Base-by-base conservation (phyloP, 1,140 invertebrate species). In the Dendroctonus valens region DNA sequence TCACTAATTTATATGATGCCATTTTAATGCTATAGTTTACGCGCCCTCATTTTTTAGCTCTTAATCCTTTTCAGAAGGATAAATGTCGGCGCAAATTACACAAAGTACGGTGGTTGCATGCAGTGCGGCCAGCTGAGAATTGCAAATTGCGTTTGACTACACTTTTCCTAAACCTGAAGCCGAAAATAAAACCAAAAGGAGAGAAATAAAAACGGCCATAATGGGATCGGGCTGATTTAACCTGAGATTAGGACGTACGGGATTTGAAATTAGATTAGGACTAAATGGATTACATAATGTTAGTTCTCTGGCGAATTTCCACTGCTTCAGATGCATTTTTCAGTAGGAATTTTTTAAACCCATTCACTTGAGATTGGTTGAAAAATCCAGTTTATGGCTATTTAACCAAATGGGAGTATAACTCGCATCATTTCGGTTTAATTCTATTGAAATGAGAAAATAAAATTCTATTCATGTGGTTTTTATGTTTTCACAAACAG, bases 201-300 rank as follows among this genome's bases (percentile, higher is more conserved):
- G 48, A 41, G 62, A 50, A 55, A 65, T 53, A 53, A 65, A 65
- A 65, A 65, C 39, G 41, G 12, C 62, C 62, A 65, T 65, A 41
- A 65, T 57, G 42, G 44, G 62, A 65, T 65, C 11, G 52, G 62
- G 53, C 51, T 65, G 62, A 65, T 65, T 65, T 65, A 65, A 65
- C 52, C 62, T 65, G 52, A 65, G 62, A 57, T 64, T 54, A 48
- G 52, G 42, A 14, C 40, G 40, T 55, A 57, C 62, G 52, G 59
- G 62, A 65, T 65, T 65, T 42, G 41, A 39, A 57, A 65, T 57
- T 55, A 65, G 52, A 65, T 65, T 57, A 55, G 40, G 38, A 40
- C 15, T 8, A 50, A 62, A 62, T 26, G 26, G 26, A 26, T 26
- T 26, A 26, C 26, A 26, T 26, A 26, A 26, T 26, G 26, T 3